Evolutionary conservation across 2,113 vertebrate genomes (phyloP).

Genomic region (Picathartes gymnocephalus): DNA sequence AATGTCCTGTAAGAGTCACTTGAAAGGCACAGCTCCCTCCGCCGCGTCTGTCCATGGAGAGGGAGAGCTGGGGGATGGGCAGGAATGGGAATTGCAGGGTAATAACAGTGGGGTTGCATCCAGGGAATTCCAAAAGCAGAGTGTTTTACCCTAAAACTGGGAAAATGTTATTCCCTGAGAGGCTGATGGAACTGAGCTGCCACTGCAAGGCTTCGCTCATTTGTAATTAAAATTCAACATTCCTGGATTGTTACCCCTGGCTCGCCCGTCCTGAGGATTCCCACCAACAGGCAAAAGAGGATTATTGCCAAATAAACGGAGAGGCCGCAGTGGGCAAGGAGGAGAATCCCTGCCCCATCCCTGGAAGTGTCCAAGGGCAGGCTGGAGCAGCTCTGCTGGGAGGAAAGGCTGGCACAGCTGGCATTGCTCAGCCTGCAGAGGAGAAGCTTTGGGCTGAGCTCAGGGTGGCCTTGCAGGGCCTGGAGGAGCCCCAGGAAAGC

Average conservation of each 20-base stretch:
- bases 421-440: no score
- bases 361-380: background rate
- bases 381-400: background rate
- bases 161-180: background rate
- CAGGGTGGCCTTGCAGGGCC: no score
- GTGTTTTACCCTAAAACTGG: background rate
- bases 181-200: background rate
- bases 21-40: background rate
- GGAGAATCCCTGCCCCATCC: background rate
- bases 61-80: background rate
- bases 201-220: background rate
- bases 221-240: no score
- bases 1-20: slow-evolving; percentile 43
- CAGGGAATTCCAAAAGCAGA: background rate
- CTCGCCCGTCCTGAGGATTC: background rate
- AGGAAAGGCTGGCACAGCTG: no score
- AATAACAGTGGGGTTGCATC: background rate
- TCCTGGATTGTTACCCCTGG: background rate
- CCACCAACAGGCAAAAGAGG: background rate
- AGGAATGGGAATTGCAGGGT: background rate
- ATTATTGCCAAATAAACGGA: background rate
- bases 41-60: background rate
- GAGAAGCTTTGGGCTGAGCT: no score
- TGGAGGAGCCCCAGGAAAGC: no score
- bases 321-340: background rate